Percentiles rank a stretch among this genome's conserved stretches.
These are phyloP conservation scores for Ifrita kowaldi DNA, from an alignment of 2,113 vertebrate genomes.

Conservation along the genomic window DNA sequence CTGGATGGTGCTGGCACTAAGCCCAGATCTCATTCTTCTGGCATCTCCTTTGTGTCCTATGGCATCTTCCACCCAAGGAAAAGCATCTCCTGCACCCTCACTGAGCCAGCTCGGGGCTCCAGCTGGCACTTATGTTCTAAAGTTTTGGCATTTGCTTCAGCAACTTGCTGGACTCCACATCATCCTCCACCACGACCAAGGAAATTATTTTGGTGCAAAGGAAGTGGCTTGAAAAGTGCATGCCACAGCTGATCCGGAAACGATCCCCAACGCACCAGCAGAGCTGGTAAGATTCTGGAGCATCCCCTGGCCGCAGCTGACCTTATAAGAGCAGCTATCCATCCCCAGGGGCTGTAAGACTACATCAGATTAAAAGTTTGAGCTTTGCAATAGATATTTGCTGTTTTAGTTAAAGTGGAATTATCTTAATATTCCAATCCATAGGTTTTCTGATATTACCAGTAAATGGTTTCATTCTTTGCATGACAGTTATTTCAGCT, in stretches of 20 bases:
- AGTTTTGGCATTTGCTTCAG: neutral
- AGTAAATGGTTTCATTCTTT: neutral
- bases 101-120: neutral
- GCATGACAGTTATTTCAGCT: neutral
- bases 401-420: neutral
- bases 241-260: neutral
- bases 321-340: neutral
- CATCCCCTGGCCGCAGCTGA: neutral
- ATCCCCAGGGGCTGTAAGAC: neutral
- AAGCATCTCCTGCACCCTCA: neutral
- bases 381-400: neutral
- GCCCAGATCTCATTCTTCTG: neutral
- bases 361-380: neutral
- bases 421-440: neutral
- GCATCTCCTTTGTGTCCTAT: neutral
- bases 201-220: neutral
- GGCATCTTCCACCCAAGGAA: fast-evolving
- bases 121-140: fast-evolving
- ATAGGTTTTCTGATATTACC: neutral
- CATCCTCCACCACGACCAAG: fast-evolving
- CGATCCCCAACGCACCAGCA: fast-evolving
- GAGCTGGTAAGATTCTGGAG: neutral
- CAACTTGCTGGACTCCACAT: neutral
- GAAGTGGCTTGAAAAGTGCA: neutral
- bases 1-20: neutral